Conservation (phyloP, 1,140 invertebrate genomes). For the Drosophila parvula region DNA sequence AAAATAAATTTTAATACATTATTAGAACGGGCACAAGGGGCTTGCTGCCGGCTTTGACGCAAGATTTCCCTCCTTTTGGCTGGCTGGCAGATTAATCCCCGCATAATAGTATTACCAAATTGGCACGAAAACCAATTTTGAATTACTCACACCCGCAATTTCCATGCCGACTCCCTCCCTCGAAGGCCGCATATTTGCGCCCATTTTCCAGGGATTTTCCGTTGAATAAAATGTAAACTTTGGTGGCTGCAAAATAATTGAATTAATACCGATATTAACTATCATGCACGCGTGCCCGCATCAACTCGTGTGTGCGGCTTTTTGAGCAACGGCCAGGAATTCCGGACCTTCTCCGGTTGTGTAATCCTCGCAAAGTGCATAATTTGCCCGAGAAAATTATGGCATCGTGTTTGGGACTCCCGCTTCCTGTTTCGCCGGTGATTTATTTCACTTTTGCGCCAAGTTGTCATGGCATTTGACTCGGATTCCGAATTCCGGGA, state of each 20-base stretch:
- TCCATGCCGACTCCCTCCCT: conserved; percentile 5
- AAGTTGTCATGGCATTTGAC: conserved; percentile 74
- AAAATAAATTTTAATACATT: conserved; percentile 42
- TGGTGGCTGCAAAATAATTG: conserved; percentile 25
- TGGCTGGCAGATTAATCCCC: conserved; percentile 29
- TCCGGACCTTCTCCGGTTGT: conserved; percentile 15
- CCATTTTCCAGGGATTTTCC: conserved; percentile 18
- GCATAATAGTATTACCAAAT: conserved; percentile 34
- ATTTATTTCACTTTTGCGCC: conserved; percentile 73
- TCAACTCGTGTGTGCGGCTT: conserved; percentile 22
- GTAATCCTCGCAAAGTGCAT: conserved; percentile 63
- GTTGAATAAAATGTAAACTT: conserved; percentile 6
- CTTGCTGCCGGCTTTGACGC: background rate
- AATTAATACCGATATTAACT: conserved; percentile 40
- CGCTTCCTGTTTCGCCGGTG: conserved; percentile 59
- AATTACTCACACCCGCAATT: background rate
- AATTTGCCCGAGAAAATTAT: conserved; percentile 70
- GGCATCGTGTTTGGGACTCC: conserved; percentile 17
- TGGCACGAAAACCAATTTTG: conserved; percentile 20
- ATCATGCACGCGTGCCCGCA: conserved; percentile 37
- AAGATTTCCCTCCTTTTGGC: background rate
- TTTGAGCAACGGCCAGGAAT: conserved; percentile 2
- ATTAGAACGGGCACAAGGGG: conserved; percentile 2
- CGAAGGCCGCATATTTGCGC: conserved; percentile 1
- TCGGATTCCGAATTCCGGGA: conserved; percentile 34